Conservation (phyloP, 2,113 vertebrate genomes). For the Nannospalax galili region DNA sequence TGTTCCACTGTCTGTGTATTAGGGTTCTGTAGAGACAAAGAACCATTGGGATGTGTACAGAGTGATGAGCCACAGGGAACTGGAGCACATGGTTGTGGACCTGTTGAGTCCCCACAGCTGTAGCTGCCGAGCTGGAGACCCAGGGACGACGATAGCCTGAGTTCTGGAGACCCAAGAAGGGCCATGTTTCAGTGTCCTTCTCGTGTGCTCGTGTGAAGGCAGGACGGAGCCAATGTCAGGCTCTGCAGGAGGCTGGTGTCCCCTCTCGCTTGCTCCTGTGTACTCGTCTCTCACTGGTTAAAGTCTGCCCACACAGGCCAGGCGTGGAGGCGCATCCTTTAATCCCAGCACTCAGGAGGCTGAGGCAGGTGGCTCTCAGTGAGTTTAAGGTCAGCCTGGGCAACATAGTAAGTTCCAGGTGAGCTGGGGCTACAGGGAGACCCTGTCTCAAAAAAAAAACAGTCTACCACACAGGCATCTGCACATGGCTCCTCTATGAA, state of each 20-base stretch:
- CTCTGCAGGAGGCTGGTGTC: not conserved
- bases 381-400: too few relatives aligned
- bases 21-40: too few relatives aligned
- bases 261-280: not conserved
- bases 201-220: too few relatives aligned
- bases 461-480: not conserved
- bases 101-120: not conserved
- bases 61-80: not conserved
- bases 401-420: too few relatives aligned
- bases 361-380: too few relatives aligned
- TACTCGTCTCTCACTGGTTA: not conserved
- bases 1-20: not conserved
- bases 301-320: not conserved
- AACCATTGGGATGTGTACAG: not conserved
- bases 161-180: not conserved
- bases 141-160: fast-evolving
- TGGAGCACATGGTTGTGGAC: not conserved
- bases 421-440: too few relatives aligned
- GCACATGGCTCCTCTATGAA: not conserved
- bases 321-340: too few relatives aligned
- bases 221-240: not conserved
- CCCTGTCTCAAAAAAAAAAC: too few relatives aligned
- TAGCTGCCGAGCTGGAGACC: not conserved
- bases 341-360: too few relatives aligned
- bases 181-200: not conserved